A percentile compares a stretch with the other conserved stretches of the same genome.
Evolutionary conservation across 2,888 invertebrate genomes (phyloP).

Genomic region (Peribatodes rhomboidaria): DNA sequence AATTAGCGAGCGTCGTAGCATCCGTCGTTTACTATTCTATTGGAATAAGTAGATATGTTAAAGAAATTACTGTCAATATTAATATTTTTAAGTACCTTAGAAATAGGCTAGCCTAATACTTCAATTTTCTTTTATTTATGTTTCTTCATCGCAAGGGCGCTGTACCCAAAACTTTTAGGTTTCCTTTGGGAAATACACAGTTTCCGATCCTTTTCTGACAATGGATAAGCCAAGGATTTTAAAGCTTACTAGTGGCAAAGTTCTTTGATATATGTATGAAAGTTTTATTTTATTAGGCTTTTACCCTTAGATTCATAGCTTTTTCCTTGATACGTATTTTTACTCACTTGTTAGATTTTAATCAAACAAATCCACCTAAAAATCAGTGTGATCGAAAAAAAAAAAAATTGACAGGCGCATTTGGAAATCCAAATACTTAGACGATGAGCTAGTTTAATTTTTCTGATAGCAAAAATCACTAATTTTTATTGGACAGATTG

Average conservation of each 20-base stretch:
- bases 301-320: too few species aligned
- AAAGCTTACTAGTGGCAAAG: neutral
- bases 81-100: neutral
- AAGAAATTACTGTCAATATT: neutral
- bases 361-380: neutral
- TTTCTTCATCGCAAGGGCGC: neutral
- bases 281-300: neutral
- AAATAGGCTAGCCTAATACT: neutral
- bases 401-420: neutral
- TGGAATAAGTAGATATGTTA: too few species aligned
- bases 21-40: too few species aligned
- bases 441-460: constrained; percentile 1
- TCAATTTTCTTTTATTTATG: neutral
- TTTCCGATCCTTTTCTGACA: neutral
- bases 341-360: neutral
- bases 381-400: neutral
- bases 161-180: constrained; percentile 6
- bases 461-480: neutral
- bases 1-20: too few species aligned
- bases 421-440: constrained; percentile 1
- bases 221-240: neutral
- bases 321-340: too few species aligned
- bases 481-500: too few species aligned
- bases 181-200: constrained; percentile 11
- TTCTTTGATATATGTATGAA: neutral